Evolutionary conservation across 1,140 invertebrate species (phyloP).

Genomic region (Drosophila lowei): DNA sequence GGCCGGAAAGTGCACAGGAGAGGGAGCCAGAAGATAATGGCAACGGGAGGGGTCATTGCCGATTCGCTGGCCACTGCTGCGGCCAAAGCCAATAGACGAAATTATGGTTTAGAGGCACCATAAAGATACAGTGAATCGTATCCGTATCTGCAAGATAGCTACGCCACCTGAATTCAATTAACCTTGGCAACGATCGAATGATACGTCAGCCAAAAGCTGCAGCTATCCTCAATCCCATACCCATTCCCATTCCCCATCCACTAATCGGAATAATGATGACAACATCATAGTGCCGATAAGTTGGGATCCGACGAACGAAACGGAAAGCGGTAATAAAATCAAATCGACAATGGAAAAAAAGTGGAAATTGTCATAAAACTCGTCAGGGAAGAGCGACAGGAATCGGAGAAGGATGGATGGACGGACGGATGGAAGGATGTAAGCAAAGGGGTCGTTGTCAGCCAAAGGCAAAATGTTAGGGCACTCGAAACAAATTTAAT

Average conservation of each 20-base stretch:
- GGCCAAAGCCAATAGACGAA: slow-evolving; percentile 42
- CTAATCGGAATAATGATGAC: slow-evolving; percentile 66
- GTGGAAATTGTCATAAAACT: slow-evolving; percentile 73
- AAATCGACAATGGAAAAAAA: slow-evolving; percentile 64
- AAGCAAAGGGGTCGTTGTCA: background rate
- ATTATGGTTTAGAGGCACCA: slow-evolving; percentile 66
- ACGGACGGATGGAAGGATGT: slow-evolving; percentile 1
- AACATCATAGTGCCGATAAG: slow-evolving; percentile 51
- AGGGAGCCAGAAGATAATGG: slow-evolving; percentile 17
- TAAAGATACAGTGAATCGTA: slow-evolving; percentile 59
- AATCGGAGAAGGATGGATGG: slow-evolving; percentile 7
- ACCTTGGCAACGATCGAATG: slow-evolving; percentile 53
- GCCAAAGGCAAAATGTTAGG: slow-evolving; percentile 28
- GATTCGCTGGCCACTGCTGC: slow-evolving; percentile 42
- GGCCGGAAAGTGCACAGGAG: slow-evolving; percentile 10
- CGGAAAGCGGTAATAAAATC: slow-evolving; percentile 56
- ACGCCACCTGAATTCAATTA: slow-evolving; percentile 72
- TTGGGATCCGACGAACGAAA: slow-evolving; percentile 29
- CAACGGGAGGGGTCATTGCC: slow-evolving; percentile 9
- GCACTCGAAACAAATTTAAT: slow-evolving; percentile 81
- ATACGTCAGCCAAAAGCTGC: background rate
- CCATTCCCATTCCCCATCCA: slow-evolving; percentile 9
- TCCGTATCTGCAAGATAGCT: slow-evolving; percentile 56
- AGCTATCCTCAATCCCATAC: background rate
- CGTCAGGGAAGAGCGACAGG: slow-evolving; percentile 34